phyloP scores from a whole-genome alignment of 2,797 vertebrate species.

The Geotrypetes seraphini region DNA sequence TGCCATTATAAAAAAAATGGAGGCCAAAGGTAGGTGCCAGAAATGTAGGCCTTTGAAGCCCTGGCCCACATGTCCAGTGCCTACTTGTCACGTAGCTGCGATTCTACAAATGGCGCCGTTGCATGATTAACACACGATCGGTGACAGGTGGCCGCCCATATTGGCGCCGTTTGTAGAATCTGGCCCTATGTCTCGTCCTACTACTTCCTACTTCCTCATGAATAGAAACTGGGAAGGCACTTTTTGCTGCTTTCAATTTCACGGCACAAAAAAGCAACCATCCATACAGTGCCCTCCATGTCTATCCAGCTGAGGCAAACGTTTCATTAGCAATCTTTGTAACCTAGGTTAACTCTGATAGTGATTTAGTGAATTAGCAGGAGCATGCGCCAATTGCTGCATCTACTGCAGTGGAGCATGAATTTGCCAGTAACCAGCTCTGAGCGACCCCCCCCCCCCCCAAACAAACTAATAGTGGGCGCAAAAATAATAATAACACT shows the following conservation, averaged over 20 bases:
- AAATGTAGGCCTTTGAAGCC: no score
- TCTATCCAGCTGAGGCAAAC: neutral
- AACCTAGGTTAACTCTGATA: neutral
- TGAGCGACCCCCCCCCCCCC: no score
- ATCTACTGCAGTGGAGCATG: neutral
- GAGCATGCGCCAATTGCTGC: neutral
- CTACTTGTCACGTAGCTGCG: no score
- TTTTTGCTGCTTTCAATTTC: neutral
- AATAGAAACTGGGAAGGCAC: neutral
- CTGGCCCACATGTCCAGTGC: no score
- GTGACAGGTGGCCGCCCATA: no score
- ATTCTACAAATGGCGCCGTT: no score
- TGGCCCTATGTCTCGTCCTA: neutral
- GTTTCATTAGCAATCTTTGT: constrained; percentile 1
- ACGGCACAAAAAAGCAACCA: neutral
- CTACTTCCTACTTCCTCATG: neutral
- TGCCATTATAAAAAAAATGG: no score
- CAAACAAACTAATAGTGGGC: neutral
- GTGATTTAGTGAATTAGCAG: neutral
- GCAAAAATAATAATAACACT: no score
- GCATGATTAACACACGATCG: no score
- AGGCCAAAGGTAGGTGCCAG: no score
- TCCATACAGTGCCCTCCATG: rapidly evolving
- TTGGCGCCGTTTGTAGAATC: no score
- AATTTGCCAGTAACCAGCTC: neutral